Evolutionary conservation across 2,888 invertebrate species (phyloP), one percentile per base, ranked within the genome.

Genomic region (Lasius fuliginosus): DNA sequence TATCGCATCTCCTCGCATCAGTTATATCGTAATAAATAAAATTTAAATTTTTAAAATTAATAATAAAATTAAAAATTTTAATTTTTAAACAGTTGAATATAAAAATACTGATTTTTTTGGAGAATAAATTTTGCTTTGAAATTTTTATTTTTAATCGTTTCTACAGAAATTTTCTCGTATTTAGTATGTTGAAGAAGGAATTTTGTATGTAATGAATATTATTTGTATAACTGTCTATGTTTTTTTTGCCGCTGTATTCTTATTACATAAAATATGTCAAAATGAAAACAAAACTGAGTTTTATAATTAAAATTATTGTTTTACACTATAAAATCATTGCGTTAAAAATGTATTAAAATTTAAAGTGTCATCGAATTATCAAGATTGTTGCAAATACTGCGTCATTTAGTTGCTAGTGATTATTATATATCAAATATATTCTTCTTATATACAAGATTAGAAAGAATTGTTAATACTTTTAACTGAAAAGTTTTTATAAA

Each of bases 121-220:
- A 12, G 40, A 49, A 1, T 67, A 56, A 40, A 40, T 77, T 56
- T 67, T 5, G 40, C 30, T 56, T 56, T 2, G 1, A n/a, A n/a
- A 49, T 27, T 65, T 12, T 1, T 11, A 75, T 11, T 11, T 46
- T 53, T 23, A 73, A 23, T 23, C 4, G 3, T 65, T 74, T 46
- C 9, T 33, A 0, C 23, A 49, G 64, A 9, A 33, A 9, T 30
- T 42, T 33, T 12, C 8, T 42, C 15, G 3, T 60, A 15, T 15
- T 30, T 62, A 15, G 9, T 30, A 42, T 27, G 15, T 64, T 36
- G 12, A 42, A 75, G 15, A 67, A 40, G 9, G 3, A 49, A 53
- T 67, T 76, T 40, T 23, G 33, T 62, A n/a, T 27, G 15, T 40
- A 4, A 67, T 0, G 5, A 77, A 77, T 77, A 15, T 56, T 56